Percentiles rank a stretch among this genome's conserved stretches.
These are phyloP conservation scores for Dryocosmus kuriphilus DNA, from an alignment of 2,888 invertebrate species.

Conservation along the genomic window DNA sequence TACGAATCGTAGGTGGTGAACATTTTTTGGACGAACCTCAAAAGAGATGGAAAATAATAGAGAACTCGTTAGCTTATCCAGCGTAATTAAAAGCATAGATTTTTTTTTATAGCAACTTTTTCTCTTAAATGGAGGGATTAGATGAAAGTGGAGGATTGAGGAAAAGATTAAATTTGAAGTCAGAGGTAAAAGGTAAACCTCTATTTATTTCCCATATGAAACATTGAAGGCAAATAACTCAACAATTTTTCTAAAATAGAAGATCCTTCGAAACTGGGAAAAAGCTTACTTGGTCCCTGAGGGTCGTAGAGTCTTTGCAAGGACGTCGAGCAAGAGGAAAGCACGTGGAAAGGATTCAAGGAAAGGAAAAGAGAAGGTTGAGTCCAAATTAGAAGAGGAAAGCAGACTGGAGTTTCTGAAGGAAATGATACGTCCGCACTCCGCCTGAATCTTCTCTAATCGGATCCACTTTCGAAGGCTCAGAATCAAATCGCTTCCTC, in stretches of 20 bases:
- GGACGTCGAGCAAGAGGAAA: neutral
- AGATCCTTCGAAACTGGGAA: neutral
- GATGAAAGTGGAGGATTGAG: neutral
- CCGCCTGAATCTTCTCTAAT: conserved; percentile 23
- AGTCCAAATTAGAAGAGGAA: neutral
- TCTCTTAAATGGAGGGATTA: neutral
- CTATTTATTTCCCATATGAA: conserved; percentile 6
- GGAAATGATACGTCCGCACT: conserved; percentile 10
- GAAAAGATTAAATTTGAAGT: neutral
- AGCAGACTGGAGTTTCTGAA: neutral
- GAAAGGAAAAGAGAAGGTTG: neutral
- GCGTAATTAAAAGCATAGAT: neutral
- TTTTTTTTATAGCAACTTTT: neutral
- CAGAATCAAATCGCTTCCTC: conserved; percentile 22
- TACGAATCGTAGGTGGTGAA: neutral
- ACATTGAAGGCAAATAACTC: neutral
- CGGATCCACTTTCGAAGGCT: conserved; percentile 23
- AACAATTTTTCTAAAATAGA: neutral
- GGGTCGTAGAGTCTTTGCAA: neutral
- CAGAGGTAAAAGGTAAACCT: conserved; percentile 1
- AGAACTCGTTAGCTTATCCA: neutral
- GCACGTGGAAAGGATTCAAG: conserved; percentile 2
- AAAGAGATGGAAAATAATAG: neutral
- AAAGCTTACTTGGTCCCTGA: neutral
- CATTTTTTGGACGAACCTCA: neutral